Base-by-base conservation (phyloP, 2,113 vertebrate genomes). In the Microcebus murinus region DNA sequence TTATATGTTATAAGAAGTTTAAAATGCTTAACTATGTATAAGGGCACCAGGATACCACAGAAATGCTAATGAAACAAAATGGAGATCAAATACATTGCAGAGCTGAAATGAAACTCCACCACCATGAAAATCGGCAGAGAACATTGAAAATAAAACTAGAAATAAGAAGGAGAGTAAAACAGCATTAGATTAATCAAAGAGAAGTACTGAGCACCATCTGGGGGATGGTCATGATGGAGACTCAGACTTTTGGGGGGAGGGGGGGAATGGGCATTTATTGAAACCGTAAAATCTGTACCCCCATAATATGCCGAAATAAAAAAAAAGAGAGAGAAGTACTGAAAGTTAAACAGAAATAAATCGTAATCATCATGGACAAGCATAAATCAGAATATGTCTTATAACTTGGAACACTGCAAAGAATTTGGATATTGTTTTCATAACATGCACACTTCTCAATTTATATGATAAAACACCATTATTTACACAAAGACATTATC, bases 1-100 rank as follows among this genome's bases (percentile, higher is more conserved):
- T 80, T 93, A 74, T 31, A 87, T 4, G 48, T 87, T 93, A 96
- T 76, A 61, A 94, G 48, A 94, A 87, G 61, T 81, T 90, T 63
- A 63, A 87, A 76, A n/a, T 50, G 11, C 87, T 57, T 73, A 68
- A 31, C 63, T 91, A 8, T 61, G 42, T 70, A 15, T 77, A 61
- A 84, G 42, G 70, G 79, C 71, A 3, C 57, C 52, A 59, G 74
- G 79, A 52, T 82, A 23, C 6, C 13, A 39, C 39, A 83, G 83
- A 76, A 77, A 45, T 91, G 34, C 12, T 55, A 87, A 91, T 73
- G 79, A 90, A 86, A 65, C 31, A 76, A 57, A 39, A 23, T 73
- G 34, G 67, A 63, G 48, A 36, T n/a, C 18, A 50, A 88, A 82
- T 71, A 48, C 15, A 59, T 91, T 31, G 29, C 10, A 70, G 87